Percentiles rank a stretch among this genome's conserved stretches.
phyloP scores from a whole-genome alignment of 2,113 vertebrate species.

The Sialia sialis region DNA sequence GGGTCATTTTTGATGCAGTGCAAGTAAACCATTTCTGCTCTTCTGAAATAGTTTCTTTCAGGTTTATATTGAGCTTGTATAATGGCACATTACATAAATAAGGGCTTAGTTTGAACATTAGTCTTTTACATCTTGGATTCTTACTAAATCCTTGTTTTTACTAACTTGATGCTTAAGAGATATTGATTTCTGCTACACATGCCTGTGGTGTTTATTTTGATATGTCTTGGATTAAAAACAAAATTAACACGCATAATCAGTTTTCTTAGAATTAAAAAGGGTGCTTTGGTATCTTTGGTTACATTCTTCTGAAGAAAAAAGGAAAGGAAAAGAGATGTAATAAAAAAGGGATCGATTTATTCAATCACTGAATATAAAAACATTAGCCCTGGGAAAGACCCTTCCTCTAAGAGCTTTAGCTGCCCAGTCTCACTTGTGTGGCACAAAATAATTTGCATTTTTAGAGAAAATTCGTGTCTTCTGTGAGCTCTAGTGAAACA shows the following conservation, averaged over 20 bases:
- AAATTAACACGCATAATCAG: conserved; percentile 77
- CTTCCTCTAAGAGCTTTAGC: conserved; percentile 71
- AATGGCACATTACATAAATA: conserved; percentile 69
- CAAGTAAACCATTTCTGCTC: conserved; percentile 63
- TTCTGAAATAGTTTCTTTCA: conserved; percentile 66
- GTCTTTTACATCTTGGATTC: conserved; percentile 71
- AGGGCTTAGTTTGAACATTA: conserved; percentile 72
- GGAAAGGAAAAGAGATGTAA: conserved; percentile 49
- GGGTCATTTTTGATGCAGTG: conserved; percentile 70
- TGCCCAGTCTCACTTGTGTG: conserved; percentile 60
- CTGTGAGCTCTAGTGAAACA: conserved; percentile 67
- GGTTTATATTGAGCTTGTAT: conserved; percentile 61
- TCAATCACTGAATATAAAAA: conserved; percentile 71
- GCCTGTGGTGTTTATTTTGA: conserved; percentile 73
- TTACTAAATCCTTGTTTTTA: conserved; percentile 76
- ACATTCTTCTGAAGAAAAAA: conserved; percentile 57
- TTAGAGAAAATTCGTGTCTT: conserved; percentile 79
- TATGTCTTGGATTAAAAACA: conserved; percentile 73
- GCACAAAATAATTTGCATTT: conserved; percentile 78
- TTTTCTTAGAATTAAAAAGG: conserved; percentile 61
- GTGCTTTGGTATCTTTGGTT: conserved; percentile 29
- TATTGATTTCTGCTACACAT: conserved; percentile 71
- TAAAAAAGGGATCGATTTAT: conserved; percentile 75
- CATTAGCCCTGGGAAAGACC: conserved; percentile 75
- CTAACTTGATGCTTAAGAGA: conserved; percentile 66